Conservation (phyloP, 2,797 vertebrate species). For the Enteromius thamalakanensis region DNA sequence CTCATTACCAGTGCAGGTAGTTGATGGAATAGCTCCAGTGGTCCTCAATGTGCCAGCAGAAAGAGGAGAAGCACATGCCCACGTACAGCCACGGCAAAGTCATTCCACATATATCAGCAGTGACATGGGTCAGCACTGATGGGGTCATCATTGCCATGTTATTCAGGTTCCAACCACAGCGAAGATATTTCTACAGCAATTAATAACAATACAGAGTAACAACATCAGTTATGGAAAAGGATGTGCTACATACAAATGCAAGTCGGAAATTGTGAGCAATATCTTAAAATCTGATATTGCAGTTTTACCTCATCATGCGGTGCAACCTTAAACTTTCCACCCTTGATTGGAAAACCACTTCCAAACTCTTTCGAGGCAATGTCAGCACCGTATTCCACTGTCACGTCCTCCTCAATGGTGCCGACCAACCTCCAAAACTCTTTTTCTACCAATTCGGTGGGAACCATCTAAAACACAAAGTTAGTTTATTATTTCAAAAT, state of each 20-base stretch:
- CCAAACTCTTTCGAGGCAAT: slow-evolving; percentile 98
- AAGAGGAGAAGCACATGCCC: slow-evolving; percentile 98
- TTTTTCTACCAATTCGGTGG: slow-evolving; percentile 96
- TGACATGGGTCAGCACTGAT: slow-evolving; percentile 94
- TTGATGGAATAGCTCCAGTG: slow-evolving; percentile 99
- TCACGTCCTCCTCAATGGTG: slow-evolving; percentile 96
- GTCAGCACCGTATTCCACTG: slow-evolving; percentile 96
- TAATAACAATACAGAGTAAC: slow-evolving; percentile 29
- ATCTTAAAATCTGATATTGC: neutral
- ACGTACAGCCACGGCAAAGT: slow-evolving; percentile 97
- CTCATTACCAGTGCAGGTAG: slow-evolving; percentile 91
- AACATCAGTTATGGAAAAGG: neutral
- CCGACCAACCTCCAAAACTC: slow-evolving; percentile 97
- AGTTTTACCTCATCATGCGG: slow-evolving; percentile 88
- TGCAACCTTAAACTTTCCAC: slow-evolving; percentile 87
- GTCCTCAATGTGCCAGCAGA: slow-evolving; percentile 99
- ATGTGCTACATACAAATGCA: neutral
- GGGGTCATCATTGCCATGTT: slow-evolving; percentile 98
- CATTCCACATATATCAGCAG: slow-evolving; percentile 98
- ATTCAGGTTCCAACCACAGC: slow-evolving; percentile 97
- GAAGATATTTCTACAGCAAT: slow-evolving; percentile 86
- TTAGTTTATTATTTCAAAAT: neutral
- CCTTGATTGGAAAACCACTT: slow-evolving; percentile 92
- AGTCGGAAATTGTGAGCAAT: neutral
- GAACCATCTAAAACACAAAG: slow-evolving; percentile 87